These are phyloP conservation scores for Campaea margaritaria DNA, from an alignment of 2,888 invertebrate genomes.

Conservation along the genomic window DNA sequence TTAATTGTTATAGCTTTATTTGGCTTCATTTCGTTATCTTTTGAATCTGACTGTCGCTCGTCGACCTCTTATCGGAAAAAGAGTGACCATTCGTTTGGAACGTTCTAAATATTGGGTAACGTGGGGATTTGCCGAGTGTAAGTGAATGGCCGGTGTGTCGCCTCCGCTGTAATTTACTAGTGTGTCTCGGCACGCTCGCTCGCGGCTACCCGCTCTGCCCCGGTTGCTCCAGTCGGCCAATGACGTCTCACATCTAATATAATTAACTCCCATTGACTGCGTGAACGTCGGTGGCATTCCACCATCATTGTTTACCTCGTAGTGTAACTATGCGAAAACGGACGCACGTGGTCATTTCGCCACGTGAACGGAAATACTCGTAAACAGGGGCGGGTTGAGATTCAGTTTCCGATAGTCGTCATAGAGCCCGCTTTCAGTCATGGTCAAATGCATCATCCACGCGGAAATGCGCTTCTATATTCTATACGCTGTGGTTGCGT, in stretches of 20 bases:
- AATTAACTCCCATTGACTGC: slow-evolving; percentile 74
- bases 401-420: slow-evolving; percentile 21
- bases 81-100: slow-evolving; percentile 65
- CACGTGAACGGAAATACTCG: slow-evolving; percentile 44
- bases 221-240: slow-evolving; percentile 47
- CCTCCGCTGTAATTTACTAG: slow-evolving; percentile 66
- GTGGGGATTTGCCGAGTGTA: slow-evolving; percentile 52
- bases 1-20: slow-evolving; percentile 49
- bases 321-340: slow-evolving; percentile 51
- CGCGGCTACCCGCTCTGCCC: slow-evolving; percentile 48
- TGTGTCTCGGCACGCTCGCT: slow-evolving; percentile 56
- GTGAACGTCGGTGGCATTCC: slow-evolving; percentile 55
- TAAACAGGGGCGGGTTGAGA: slow-evolving; percentile 27
- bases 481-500: slow-evolving; percentile 50
- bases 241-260: slow-evolving; percentile 66
- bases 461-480: slow-evolving; percentile 61
- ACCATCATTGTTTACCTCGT: slow-evolving; percentile 61
- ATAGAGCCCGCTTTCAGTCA: slow-evolving; percentile 48
- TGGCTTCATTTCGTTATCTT: slow-evolving; percentile 5
- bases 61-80: slow-evolving; percentile 57
- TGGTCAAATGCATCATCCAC: slow-evolving; percentile 49
- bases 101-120: slow-evolving; percentile 68
- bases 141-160: slow-evolving; percentile 65
- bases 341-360: slow-evolving; percentile 54
- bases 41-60: slow-evolving; percentile 18